Evolutionary conservation across 2,113 vertebrate genomes (phyloP).

Genomic region (Pelobates fuscus): DNA sequence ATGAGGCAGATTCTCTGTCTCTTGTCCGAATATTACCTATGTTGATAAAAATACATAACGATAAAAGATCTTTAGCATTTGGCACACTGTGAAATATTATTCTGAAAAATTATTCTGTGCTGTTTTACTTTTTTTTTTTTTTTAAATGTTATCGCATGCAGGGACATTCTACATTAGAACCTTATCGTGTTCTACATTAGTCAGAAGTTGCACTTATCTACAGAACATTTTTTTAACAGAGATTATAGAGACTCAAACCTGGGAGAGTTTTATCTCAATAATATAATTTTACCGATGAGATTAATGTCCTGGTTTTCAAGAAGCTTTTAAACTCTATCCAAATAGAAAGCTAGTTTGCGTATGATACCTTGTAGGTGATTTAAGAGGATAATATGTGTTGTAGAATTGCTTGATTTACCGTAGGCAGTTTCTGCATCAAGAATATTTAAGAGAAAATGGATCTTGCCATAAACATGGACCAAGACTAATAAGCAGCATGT

Average conservation of each 20-base stretch:
- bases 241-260: neutral
- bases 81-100: constrained; percentile 3
- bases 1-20: neutral
- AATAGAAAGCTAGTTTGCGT: neutral
- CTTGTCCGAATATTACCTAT: neutral
- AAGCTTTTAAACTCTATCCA: neutral
- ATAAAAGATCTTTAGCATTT: neutral
- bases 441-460: neutral
- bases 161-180: too few relatives aligned
- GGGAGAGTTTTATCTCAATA: neutral
- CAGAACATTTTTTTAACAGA: neutral
- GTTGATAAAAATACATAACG: neutral
- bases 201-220: constrained; percentile 3
- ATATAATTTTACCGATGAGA: constrained; percentile 4
- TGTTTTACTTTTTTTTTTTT: neutral
- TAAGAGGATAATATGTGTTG: neutral
- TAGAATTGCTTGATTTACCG: neutral
- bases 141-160: neutral
- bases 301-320: neutral
- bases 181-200: neutral
- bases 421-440: neutral
- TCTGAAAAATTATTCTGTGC: too few relatives aligned
- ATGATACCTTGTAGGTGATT: constrained; percentile 4
- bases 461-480: neutral
- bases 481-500: neutral